Evolutionary conservation across 2,797 vertebrate genomes (phyloP).

Genomic region (Rachycentron canadum): DNA sequence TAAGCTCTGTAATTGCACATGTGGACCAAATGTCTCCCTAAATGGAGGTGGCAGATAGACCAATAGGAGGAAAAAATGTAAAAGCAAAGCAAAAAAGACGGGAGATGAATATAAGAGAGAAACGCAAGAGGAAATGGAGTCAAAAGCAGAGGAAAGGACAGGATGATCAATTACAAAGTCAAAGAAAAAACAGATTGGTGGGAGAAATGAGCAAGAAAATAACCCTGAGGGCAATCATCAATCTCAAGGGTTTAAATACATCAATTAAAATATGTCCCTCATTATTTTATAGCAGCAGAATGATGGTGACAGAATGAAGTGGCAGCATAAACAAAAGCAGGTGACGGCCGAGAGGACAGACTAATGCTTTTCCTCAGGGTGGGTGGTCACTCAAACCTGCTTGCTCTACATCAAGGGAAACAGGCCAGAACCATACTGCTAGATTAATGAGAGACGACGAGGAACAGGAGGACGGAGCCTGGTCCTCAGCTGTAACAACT

Average conservation of each 20-base stretch:
- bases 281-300: slow-evolving; percentile 70
- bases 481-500: slow-evolving; percentile 81
- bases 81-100: not conserved
- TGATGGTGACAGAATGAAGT: slow-evolving; percentile 55
- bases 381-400: slow-evolving; percentile 79
- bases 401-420: slow-evolving; percentile 67
- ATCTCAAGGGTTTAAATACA: slow-evolving; percentile 55
- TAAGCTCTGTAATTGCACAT: slow-evolving; percentile 54
- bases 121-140: slow-evolving; percentile 19
- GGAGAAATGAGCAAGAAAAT: slow-evolving; percentile 46
- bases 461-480: slow-evolving; percentile 62
- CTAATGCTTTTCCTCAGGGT: slow-evolving; percentile 69
- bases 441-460: slow-evolving; percentile 79
- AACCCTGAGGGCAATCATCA: slow-evolving; percentile 47
- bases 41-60: slow-evolving; percentile 39
- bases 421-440: slow-evolving; percentile 69
- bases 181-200: slow-evolving; percentile 28
- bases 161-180: slow-evolving; percentile 33
- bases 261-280: slow-evolving; percentile 69
- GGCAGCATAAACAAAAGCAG: slow-evolving; percentile 73
- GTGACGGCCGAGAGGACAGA: slow-evolving; percentile 63
- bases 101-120: too few species aligned
- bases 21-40: slow-evolving; percentile 32
- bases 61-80: slow-evolving; percentile 12
- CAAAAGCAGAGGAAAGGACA: slow-evolving; percentile 18